These are phyloP conservation scores for Coendou prehensilis DNA, from an alignment of 2,797 vertebrate genomes.

Conservation along the genomic window DNA sequence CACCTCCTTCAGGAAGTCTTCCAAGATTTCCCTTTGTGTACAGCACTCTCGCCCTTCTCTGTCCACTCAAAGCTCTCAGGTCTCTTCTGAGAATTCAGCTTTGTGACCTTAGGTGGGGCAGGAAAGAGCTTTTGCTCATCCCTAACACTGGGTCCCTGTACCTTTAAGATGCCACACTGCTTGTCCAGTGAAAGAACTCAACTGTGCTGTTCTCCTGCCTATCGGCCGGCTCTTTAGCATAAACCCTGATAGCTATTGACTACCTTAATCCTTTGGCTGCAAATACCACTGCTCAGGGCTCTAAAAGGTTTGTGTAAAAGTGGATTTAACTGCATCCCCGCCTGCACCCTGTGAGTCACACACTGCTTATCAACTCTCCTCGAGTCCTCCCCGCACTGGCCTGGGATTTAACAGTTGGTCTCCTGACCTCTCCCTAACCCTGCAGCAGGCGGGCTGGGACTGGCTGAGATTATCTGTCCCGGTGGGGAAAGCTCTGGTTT, in stretches of 20 bases:
- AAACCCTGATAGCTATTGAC: not conserved
- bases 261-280: constrained; percentile 55
- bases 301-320: not conserved
- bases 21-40: not conserved
- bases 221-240: not conserved
- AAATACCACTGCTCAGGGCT: not conserved
- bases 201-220: not conserved
- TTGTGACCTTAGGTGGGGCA: not conserved
- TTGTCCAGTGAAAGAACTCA: not conserved
- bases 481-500: not conserved
- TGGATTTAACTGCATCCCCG: not conserved
- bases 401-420: constrained; percentile 36
- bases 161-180: not conserved
- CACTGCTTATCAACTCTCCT: not conserved
- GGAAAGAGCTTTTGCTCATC: not conserved
- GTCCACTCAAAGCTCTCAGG: not conserved
- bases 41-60: not conserved
- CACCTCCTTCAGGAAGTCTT: constrained; percentile 41
- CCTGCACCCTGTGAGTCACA: constrained; percentile 62
- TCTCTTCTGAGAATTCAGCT: not conserved
- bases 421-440: constrained; percentile 73
- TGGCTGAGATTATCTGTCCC: constrained; percentile 16
- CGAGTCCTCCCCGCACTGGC: not conserved
- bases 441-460: not conserved
- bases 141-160: not conserved